These are phyloP conservation scores for Brachionus koreanus DNA, from an alignment of 1,140 invertebrate species.

Conservation along the genomic window DNA sequence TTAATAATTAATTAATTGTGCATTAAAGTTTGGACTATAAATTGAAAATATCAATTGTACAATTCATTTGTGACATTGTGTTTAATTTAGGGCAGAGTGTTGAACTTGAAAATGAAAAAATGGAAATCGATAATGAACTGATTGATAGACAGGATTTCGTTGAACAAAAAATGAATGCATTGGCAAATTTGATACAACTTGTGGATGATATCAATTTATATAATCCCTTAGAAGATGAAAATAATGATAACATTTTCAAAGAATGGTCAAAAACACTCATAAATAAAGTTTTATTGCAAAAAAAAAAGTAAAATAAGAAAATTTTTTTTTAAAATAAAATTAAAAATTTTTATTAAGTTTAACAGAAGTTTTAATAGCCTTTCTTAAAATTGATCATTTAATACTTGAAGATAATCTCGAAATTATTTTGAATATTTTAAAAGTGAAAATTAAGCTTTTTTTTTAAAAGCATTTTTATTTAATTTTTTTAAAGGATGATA, in stretches of 20 bases:
- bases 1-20: not conserved
- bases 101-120: not conserved
- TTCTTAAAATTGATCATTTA: slow-evolving; percentile 19
- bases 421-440: not conserved
- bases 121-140: slow-evolving; percentile 6
- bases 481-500: not conserved
- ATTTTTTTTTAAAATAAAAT: too few species aligned
- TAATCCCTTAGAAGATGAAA: slow-evolving; percentile 16
- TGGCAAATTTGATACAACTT: not conserved
- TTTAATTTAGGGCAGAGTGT: not conserved
- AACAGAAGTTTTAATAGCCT: not conserved
- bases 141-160: not conserved
- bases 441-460: not conserved
- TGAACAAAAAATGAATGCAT: not conserved
- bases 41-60: slow-evolving; percentile 1
- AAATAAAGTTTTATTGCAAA: not conserved
- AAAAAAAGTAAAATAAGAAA: slow-evolving; percentile 22
- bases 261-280: slow-evolving; percentile 12
- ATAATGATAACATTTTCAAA: slow-evolving; percentile 23
- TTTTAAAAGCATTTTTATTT: not conserved
- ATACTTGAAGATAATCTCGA: slow-evolving; percentile 24
- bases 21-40: slow-evolving; percentile 12
- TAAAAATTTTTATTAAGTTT: not conserved
- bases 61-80: not conserved
- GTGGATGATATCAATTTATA: slow-evolving; percentile 21